A percentile compares a stretch with the other conserved stretches of the same genome.
Evolutionary conservation across 2,888 invertebrate species (phyloP).

Genomic region (Drosophila monieri): DNA sequence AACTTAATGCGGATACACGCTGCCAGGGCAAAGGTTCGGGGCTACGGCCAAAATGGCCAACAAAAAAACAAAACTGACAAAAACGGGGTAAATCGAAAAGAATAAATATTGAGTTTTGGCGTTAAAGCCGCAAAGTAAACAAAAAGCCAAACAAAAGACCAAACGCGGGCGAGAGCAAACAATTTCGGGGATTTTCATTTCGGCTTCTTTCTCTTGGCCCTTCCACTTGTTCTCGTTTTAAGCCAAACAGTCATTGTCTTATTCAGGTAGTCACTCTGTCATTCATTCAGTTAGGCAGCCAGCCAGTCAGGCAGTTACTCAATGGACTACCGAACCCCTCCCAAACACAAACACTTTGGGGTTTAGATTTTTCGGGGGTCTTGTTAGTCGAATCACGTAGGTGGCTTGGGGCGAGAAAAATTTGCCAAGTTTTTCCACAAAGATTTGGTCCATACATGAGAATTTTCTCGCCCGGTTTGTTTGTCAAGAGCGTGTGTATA

Average conservation of each 20-base stretch:
- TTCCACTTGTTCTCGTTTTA: slow-evolving; percentile 49
- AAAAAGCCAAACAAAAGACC: slow-evolving; percentile 42
- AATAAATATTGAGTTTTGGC: slow-evolving; percentile 78
- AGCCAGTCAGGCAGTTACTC: slow-evolving; percentile 29
- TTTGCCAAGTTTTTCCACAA: slow-evolving; percentile 72
- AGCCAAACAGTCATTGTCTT: slow-evolving; percentile 30
- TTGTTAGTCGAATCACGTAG: slow-evolving; percentile 68
- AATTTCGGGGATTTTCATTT: slow-evolving; percentile 44
- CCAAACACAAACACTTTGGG: slow-evolving; percentile 39
- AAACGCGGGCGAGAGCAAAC: slow-evolving; percentile 56
- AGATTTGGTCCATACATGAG: slow-evolving; percentile 65
- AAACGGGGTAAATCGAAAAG: slow-evolving; percentile 53
- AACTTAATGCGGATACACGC: slow-evolving; percentile 67
- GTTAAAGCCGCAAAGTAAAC: slow-evolving; percentile 65
- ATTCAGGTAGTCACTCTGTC: slow-evolving; percentile 43
- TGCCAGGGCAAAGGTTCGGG: slow-evolving; percentile 9
- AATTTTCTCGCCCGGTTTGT: slow-evolving; percentile 32
- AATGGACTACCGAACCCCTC: slow-evolving; percentile 21
- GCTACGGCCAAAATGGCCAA: neutral
- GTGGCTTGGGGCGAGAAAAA: slow-evolving; percentile 57
- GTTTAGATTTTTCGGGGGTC: slow-evolving; percentile 26
- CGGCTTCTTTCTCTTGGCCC: slow-evolving; percentile 49
- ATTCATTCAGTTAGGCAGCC: slow-evolving; percentile 16
- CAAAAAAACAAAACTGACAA: neutral
- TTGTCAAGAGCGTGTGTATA: slow-evolving; percentile 19